Evolutionary conservation across 23 tunicate species (phyloP).

Genomic region (Trididemnum miniatum): DNA sequence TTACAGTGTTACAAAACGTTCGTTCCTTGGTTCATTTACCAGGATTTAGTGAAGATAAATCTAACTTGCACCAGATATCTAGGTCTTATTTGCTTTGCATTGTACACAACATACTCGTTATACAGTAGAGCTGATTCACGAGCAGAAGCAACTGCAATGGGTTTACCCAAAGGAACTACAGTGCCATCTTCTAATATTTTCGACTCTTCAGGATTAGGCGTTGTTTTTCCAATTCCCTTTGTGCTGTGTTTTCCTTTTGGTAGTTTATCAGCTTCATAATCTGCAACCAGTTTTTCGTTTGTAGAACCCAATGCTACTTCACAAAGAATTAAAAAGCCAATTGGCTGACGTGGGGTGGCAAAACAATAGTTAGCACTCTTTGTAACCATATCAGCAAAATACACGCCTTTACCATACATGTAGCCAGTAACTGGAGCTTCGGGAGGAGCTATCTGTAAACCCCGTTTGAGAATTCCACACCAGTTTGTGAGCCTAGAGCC

Average conservation of each 20-base stretch:
- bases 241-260: slow-evolving; percentile 64
- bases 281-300: slow-evolving; percentile 48
- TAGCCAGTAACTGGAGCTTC: slow-evolving; percentile 80
- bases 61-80: slow-evolving; percentile 64
- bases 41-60: background rate
- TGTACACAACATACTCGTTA: slow-evolving; percentile 83
- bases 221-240: slow-evolving; percentile 63
- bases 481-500: slow-evolving; percentile 78
- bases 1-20: too few species aligned
- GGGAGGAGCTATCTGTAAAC: slow-evolving; percentile 75
- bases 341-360: slow-evolving; percentile 56
- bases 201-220: slow-evolving; percentile 44
- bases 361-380: slow-evolving; percentile 86
- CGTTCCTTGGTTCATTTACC: slow-evolving; percentile 2
- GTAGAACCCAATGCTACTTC: slow-evolving; percentile 79
- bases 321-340: slow-evolving; percentile 68
- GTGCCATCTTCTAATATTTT: slow-evolving; percentile 46
- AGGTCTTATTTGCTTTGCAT: slow-evolving; percentile 60
- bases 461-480: slow-evolving; percentile 78
- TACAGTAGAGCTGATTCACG: slow-evolving; percentile 35
- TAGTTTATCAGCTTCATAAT: slow-evolving; percentile 57
- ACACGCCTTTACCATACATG: slow-evolving; percentile 91
- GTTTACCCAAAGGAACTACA: slow-evolving; percentile 68
- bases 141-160: slow-evolving; percentile 3
- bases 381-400: slow-evolving; percentile 84